Conservation (phyloP, 2,797 vertebrate species). For the Echiichthys vipera region DNA sequence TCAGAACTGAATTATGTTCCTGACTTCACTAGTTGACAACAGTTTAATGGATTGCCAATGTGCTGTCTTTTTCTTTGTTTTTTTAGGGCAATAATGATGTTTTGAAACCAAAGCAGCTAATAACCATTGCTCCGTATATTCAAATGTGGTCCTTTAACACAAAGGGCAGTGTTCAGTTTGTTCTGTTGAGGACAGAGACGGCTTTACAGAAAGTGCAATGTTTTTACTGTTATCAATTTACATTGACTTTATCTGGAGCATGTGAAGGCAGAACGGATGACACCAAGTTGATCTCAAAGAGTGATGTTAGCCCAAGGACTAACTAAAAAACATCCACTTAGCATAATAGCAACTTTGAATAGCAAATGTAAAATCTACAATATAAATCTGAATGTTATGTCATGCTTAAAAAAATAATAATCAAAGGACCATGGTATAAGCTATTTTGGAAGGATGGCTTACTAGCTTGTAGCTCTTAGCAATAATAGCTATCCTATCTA, state of each 20-base stretch:
- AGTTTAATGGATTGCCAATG: not conserved
- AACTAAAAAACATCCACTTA: not conserved
- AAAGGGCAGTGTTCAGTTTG: not conserved
- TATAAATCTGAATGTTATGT: not conserved
- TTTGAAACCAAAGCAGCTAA: not conserved
- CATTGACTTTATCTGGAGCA: not conserved
- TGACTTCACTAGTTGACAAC: not conserved
- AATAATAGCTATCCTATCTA: not conserved
- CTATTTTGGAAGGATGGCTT: not conserved
- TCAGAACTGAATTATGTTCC: not conserved
- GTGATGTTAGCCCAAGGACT: not conserved
- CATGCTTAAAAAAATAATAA: not conserved
- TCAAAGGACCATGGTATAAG: not conserved
- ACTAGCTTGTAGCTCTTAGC: constrained; percentile 1
- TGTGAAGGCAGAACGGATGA: not conserved
- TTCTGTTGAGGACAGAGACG: not conserved
- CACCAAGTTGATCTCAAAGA: not conserved
- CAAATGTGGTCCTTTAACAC: constrained; percentile 2
- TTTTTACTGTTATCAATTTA: not conserved
- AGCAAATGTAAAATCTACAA: not conserved
- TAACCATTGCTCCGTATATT: not conserved
- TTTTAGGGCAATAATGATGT: not conserved
- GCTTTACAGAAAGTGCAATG: not conserved
- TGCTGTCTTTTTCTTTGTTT: not conserved
- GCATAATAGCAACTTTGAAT: not conserved